phyloP scores from a whole-genome alignment of 2,113 vertebrate species.

The Orthonyx spaldingii region DNA sequence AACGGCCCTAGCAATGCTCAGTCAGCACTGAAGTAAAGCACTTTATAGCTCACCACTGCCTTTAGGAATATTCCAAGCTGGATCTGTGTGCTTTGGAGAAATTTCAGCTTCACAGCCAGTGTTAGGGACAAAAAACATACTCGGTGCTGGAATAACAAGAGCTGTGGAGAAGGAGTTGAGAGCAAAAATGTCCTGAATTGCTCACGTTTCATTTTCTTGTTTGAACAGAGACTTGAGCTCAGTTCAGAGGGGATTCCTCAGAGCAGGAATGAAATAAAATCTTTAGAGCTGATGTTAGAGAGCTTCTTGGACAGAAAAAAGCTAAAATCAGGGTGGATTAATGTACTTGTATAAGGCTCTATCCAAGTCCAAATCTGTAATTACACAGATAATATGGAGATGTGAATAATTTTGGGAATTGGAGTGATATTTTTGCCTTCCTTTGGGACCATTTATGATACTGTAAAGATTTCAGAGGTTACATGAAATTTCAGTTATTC shows the following conservation, averaged over 20 bases:
- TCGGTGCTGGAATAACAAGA: not conserved
- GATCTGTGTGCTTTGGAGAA: conserved; percentile 30
- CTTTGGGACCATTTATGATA: not conserved
- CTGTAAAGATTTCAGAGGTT: not conserved
- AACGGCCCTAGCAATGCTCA: not conserved
- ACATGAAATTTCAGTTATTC: not conserved
- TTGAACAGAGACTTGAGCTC: not conserved
- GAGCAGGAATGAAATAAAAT: not conserved
- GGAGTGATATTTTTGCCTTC: not conserved
- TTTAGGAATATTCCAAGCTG: not conserved
- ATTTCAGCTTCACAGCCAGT: conserved; percentile 25
- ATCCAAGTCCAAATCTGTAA: not conserved
- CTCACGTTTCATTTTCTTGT: not conserved
- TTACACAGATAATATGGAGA: not conserved
- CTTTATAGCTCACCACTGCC: not conserved
- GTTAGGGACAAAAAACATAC: not conserved
- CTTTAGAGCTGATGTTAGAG: not conserved
- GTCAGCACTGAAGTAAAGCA: not conserved
- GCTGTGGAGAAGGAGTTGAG: not conserved
- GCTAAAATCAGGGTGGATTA: not conserved
- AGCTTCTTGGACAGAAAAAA: not conserved
- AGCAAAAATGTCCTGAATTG: not conserved
- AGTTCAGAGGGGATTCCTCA: not conserved
- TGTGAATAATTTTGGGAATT: not conserved
- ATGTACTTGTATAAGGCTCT: not conserved